A percentile compares a stretch with the other conserved stretches of the same genome.
phyloP scores from a whole-genome alignment of 2,113 vertebrate genomes.

The Protobothrops mucrosquamatus region DNA sequence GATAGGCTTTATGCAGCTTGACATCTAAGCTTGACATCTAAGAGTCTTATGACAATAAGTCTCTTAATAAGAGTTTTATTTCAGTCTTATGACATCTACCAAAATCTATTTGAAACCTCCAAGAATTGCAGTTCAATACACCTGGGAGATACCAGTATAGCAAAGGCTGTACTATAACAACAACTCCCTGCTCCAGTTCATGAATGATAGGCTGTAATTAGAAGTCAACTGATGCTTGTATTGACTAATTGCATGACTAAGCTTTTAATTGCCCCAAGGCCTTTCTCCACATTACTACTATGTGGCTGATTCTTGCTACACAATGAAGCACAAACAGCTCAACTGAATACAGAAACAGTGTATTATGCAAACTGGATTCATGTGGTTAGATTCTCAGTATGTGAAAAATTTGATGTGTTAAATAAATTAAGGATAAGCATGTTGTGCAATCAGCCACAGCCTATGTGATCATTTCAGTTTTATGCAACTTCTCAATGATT shows the following conservation, averaged over 20 bases:
- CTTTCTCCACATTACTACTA: not conserved
- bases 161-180: not conserved
- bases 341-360: not conserved
- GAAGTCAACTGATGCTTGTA: not conserved
- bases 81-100: not conserved
- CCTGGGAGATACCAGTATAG: not conserved
- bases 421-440: not conserved
- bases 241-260: not conserved
- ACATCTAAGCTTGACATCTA: not conserved
- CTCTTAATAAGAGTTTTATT: not conserved
- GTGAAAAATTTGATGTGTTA: not conserved
- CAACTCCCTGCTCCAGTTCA: not conserved
- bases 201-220: not conserved
- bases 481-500: not conserved
- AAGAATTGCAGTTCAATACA: not conserved
- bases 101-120: not conserved
- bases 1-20: conserved; percentile 14
- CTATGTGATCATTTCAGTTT: not conserved
- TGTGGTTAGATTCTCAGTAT: not conserved
- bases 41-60: not conserved
- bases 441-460: not conserved
- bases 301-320: not conserved
- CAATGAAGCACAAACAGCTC: not conserved
- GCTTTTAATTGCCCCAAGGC: not conserved
- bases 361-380: not conserved